Percentiles rank a stretch among this genome's conserved stretches.
These are phyloP conservation scores for Drosophila atripex DNA, from an alignment of 2,888 invertebrate species.

Conservation along the genomic window DNA sequence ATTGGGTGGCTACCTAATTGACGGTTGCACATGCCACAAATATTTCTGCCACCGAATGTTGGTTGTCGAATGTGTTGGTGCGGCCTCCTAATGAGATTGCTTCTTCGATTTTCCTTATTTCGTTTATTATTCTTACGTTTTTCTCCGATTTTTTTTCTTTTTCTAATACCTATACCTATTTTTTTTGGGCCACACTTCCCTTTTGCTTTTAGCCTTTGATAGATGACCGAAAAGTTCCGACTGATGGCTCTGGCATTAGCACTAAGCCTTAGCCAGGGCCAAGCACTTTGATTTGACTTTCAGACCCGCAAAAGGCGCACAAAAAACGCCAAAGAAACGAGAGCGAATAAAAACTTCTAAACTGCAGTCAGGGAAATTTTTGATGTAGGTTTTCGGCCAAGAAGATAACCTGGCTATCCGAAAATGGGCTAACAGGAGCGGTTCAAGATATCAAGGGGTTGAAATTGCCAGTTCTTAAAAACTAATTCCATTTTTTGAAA, in stretches of 20 bases:
- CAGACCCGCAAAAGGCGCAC: slow-evolving; percentile 37
- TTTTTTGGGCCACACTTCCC: neutral
- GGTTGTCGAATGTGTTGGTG: slow-evolving; percentile 12
- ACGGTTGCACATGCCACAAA: slow-evolving; percentile 42
- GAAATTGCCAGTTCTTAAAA: neutral
- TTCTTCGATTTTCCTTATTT: slow-evolving; percentile 32
- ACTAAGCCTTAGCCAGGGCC: slow-evolving; percentile 44
- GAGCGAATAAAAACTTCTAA: slow-evolving; percentile 44
- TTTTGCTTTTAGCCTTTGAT: slow-evolving; percentile 30
- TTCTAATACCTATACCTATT: neutral
- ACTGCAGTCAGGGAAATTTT: slow-evolving; percentile 54
- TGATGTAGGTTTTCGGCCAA: slow-evolving; percentile 60
- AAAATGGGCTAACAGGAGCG: slow-evolving; percentile 53
- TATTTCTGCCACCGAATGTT: slow-evolving; percentile 13
- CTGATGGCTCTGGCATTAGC: slow-evolving; percentile 54
- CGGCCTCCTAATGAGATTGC: slow-evolving; percentile 35
- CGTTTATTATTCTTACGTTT: slow-evolving; percentile 13
- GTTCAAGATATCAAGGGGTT: slow-evolving; percentile 19
- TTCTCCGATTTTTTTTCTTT: slow-evolving; percentile 1
- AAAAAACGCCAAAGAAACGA: slow-evolving; percentile 6
- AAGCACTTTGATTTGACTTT: slow-evolving; percentile 76
- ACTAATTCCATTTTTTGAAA: too few relatives aligned
- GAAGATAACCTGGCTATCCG: slow-evolving; percentile 27
- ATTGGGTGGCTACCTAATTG: slow-evolving; percentile 43
- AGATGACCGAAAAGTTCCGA: slow-evolving; percentile 57